Conservation (phyloP, 2,797 vertebrate genomes). For the Hyperoplus lanceolatus region DNA sequence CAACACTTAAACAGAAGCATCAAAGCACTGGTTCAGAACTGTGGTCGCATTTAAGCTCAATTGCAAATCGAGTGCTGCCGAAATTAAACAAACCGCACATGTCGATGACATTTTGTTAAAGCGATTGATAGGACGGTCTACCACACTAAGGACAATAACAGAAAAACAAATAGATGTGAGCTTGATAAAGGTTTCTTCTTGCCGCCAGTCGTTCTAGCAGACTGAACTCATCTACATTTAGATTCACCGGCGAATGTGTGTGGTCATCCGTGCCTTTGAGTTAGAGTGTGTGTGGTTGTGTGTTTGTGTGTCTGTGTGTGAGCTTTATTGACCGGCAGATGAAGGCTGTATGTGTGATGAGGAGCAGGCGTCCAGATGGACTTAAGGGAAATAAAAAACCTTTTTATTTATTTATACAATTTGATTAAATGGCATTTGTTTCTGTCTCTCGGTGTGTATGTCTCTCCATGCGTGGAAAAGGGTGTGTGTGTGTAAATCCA, state of each 20-base stretch:
- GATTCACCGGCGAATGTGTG: constrained; percentile 74
- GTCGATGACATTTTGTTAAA: constrained; percentile 68
- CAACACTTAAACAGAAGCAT: background rate
- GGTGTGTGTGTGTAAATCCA: background rate
- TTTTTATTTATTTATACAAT: constrained; percentile 84
- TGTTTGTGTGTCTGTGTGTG: constrained; percentile 21
- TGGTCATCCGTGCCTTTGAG: constrained; percentile 77
- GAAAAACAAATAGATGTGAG: constrained; percentile 70
- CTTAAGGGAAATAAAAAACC: constrained; percentile 80
- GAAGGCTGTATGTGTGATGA: constrained; percentile 71
- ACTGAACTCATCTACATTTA: constrained; percentile 82
- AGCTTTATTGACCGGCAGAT: constrained; percentile 79
- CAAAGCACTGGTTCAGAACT: constrained; percentile 41
- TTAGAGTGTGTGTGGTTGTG: constrained; percentile 37
- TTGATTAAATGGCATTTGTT: constrained; percentile 84
- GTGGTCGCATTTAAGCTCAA: constrained; percentile 49
- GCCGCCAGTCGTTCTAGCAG: constrained; percentile 68
- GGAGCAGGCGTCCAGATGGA: constrained; percentile 77
- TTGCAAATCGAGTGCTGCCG: constrained; percentile 1
- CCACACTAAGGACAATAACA: constrained; percentile 39
- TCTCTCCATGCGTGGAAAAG: constrained; percentile 28
- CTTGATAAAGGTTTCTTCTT: constrained; percentile 79
- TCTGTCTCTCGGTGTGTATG: constrained; percentile 65
- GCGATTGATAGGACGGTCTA: constrained; percentile 53
- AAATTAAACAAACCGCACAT: constrained; percentile 40